A percentile compares a stretch with the other conserved stretches of the same genome.
These are phyloP conservation scores for Pyrochroa serraticornis DNA, from an alignment of 2,888 invertebrate species.

Conservation along the genomic window DNA sequence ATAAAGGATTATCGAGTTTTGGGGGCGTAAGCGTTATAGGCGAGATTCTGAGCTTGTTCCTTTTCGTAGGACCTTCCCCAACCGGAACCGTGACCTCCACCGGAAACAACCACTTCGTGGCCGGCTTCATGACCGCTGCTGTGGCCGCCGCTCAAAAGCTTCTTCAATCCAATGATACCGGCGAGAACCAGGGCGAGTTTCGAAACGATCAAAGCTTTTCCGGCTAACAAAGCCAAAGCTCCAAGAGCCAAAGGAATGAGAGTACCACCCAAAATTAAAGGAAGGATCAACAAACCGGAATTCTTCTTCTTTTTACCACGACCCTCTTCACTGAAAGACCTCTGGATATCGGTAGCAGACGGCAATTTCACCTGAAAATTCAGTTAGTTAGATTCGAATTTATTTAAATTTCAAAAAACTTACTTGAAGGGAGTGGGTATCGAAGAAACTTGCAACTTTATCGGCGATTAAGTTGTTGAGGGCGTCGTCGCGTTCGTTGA, in stretches of 20 bases:
- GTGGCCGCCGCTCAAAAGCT: constrained; percentile 72
- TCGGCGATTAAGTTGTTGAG: constrained; percentile 78
- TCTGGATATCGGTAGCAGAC: constrained; percentile 67
- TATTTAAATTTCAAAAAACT: constrained; percentile 20
- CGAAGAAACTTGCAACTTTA: constrained; percentile 75
- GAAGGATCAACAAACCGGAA: constrained; percentile 77
- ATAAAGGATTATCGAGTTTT: constrained; percentile 41
- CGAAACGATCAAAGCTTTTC: constrained; percentile 84
- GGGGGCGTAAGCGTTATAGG: constrained; percentile 61
- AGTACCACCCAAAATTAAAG: constrained; percentile 79
- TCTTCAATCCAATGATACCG: constrained; percentile 84
- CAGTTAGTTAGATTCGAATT: not conserved
- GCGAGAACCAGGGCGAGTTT: constrained; percentile 83
- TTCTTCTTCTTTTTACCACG: constrained; percentile 75
- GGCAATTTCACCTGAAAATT: constrained; percentile 73
- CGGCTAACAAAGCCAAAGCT: constrained; percentile 80
- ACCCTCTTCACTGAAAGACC: constrained; percentile 65
- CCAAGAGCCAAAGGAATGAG: constrained; percentile 83
- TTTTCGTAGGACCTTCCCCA: constrained; percentile 71
- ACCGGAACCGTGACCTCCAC: constrained; percentile 68
- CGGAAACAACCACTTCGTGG: constrained; percentile 72
- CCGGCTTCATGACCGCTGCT: constrained; percentile 65
- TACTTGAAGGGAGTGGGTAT: constrained; percentile 81
- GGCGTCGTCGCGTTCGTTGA: constrained; percentile 74
- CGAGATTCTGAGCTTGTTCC: constrained; percentile 62